These are phyloP conservation scores for Alauda arvensis DNA, from an alignment of 2,797 vertebrate species.

Conservation along the genomic window DNA sequence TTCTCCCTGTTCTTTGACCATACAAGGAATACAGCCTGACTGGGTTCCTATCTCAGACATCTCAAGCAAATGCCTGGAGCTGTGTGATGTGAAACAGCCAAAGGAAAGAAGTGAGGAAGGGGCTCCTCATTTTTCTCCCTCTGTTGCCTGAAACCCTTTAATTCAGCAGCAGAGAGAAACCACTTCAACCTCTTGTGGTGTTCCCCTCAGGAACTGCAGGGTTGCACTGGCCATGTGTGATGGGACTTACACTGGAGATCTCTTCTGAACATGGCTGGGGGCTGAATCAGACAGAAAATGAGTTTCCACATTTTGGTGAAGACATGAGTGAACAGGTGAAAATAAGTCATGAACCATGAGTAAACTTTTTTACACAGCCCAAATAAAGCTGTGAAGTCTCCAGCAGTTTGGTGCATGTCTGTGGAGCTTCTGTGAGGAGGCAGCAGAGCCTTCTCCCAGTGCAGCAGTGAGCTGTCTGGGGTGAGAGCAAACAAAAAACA, in stretches of 20 bases:
- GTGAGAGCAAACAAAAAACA: not conserved
- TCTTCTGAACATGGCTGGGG: not conserved
- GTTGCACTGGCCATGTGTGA: not conserved
- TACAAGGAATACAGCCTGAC: slow-evolving; percentile 13
- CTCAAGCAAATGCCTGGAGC: not conserved
- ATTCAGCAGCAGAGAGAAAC: not conserved
- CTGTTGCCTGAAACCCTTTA: not conserved
- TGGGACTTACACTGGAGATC: not conserved
- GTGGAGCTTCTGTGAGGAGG: not conserved
- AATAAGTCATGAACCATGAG: not conserved
- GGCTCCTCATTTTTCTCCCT: not conserved
- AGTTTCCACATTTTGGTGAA: not conserved
- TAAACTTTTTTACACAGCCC: not conserved
- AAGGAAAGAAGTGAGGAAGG: slow-evolving; percentile 4
- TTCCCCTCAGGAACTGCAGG: not conserved
- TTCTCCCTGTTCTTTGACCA: slow-evolving; percentile 9
- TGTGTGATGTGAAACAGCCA: not conserved
- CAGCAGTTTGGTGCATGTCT: not conserved
- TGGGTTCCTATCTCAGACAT: slow-evolving; percentile 12
- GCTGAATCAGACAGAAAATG: not conserved
- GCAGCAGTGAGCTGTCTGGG: not conserved
- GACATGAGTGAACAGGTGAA: not conserved
- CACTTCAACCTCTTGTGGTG: not conserved
- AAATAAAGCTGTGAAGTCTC: not conserved
- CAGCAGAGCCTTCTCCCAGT: not conserved